Evolutionary conservation across 2,797 vertebrate genomes (phyloP).

Genomic region (Spinus pinus): DNA sequence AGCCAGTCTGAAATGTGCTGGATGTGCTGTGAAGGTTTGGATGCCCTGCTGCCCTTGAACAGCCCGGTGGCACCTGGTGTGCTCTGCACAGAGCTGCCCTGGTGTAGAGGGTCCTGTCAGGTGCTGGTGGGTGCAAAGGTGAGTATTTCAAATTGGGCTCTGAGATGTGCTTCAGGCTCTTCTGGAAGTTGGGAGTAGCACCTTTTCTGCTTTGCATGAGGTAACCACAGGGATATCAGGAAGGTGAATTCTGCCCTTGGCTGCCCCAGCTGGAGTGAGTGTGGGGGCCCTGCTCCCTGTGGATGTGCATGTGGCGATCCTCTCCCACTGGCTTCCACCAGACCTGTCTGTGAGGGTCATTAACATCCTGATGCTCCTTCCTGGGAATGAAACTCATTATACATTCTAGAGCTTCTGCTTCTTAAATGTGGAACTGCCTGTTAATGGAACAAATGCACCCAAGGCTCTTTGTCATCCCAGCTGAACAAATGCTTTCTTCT

Average conservation of each 20-base stretch:
- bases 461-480: neutral
- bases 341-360: neutral
- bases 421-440: neutral
- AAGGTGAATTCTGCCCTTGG: neutral
- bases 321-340: neutral
- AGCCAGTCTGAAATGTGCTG: neutral
- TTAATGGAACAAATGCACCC: neutral
- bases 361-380: neutral
- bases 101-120: neutral
- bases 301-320: neutral
- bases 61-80: rapidly evolving
- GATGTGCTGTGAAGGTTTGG: neutral
- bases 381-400: neutral
- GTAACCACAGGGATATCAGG: neutral
- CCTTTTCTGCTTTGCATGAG: neutral
- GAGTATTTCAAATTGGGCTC: neutral
- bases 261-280: neutral
- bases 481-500: neutral
- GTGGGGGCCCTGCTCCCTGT: neutral
- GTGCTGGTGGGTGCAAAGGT: neutral
- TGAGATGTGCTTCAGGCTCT: neutral
- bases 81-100: neutral
- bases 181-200: neutral
- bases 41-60: neutral
- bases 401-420: neutral